A percentile compares a stretch with the other conserved stretches of the same genome.
Evolutionary conservation across 2,797 vertebrate genomes (phyloP).

Genomic region (Sebastes baramenuke): DNA sequence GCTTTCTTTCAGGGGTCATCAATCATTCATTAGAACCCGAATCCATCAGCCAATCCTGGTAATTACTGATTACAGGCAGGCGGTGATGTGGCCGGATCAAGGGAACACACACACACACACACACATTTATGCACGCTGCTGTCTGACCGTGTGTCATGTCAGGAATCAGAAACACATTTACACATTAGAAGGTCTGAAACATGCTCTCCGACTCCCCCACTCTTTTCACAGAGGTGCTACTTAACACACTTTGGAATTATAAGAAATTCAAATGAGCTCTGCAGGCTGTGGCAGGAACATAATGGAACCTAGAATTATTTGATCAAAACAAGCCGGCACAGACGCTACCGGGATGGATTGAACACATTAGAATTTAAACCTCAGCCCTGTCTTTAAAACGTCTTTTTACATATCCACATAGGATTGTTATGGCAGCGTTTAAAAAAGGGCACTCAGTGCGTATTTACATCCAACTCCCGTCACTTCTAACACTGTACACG

Average conservation of each 20-base stretch:
- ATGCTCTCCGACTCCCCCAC: conserved; percentile 33
- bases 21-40: conserved; percentile 81
- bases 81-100: conserved; percentile 59
- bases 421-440: conserved; percentile 33
- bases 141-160: conserved; percentile 67
- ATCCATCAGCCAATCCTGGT: conserved; percentile 81
- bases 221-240: conserved; percentile 80
- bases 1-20: conserved; percentile 74
- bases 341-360: conserved; percentile 61
- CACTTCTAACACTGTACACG: conserved; percentile 13
- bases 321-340: conserved; percentile 80
- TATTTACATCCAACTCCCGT: conserved; percentile 22
- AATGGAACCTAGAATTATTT: conserved; percentile 86
- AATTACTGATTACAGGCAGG: conserved; percentile 83
- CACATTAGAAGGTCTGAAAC: conserved; percentile 76
- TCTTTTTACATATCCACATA: conserved; percentile 36
- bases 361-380: conserved; percentile 77
- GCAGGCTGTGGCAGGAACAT: conserved; percentile 78
- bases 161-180: conserved; percentile 80
- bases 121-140: conserved; percentile 15
- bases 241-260: conserved; percentile 79
- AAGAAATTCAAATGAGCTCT: conserved; percentile 81
- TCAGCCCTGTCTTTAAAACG: conserved; percentile 55
- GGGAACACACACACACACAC: conserved; percentile 42
- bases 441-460: not conserved